These are phyloP conservation scores for Rhorus exstirpatorius DNA, from an alignment of 2,888 invertebrate genomes.

Conservation along the genomic window DNA sequence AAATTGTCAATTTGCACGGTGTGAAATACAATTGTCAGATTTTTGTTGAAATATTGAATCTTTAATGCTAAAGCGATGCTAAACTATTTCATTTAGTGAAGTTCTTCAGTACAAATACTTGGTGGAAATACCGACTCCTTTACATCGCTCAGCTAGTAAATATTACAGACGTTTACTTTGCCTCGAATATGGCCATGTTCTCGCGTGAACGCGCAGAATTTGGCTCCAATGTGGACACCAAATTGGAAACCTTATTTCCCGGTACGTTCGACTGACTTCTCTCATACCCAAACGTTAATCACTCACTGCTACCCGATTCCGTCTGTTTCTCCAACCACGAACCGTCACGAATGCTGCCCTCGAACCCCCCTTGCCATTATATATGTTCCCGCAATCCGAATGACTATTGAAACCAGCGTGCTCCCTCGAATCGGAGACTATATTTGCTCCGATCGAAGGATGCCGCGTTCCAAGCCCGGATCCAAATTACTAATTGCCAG, in stretches of 20 bases:
- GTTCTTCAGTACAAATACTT: too few species aligned
- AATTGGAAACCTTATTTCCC: background rate
- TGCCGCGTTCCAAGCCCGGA: constrained; percentile 8
- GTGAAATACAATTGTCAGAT: too few species aligned
- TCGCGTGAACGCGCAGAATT: background rate
- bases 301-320: constrained; percentile 29
- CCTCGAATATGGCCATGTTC: too few species aligned
- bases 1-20: too few species aligned
- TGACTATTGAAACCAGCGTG: constrained; percentile 16
- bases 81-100: too few species aligned
- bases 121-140: too few species aligned
- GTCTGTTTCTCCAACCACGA: constrained; percentile 18
- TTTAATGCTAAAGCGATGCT: too few species aligned
- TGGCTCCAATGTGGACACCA: too few species aligned
- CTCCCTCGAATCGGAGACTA: constrained; percentile 30
- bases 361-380: constrained; percentile 12
- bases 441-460: constrained; percentile 38
- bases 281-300: background rate
- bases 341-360: constrained; percentile 2
- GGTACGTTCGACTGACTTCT: constrained; percentile 2
- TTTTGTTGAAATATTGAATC: too few species aligned
- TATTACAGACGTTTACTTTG: too few species aligned
- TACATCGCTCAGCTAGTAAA: too few species aligned
- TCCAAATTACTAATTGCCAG: constrained; percentile 61
- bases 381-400: constrained; percentile 26